Percentiles rank a stretch among this genome's conserved stretches.
These are phyloP conservation scores for Otis tarda DNA, from an alignment of 2,113 vertebrate genomes.

Conservation along the genomic window DNA sequence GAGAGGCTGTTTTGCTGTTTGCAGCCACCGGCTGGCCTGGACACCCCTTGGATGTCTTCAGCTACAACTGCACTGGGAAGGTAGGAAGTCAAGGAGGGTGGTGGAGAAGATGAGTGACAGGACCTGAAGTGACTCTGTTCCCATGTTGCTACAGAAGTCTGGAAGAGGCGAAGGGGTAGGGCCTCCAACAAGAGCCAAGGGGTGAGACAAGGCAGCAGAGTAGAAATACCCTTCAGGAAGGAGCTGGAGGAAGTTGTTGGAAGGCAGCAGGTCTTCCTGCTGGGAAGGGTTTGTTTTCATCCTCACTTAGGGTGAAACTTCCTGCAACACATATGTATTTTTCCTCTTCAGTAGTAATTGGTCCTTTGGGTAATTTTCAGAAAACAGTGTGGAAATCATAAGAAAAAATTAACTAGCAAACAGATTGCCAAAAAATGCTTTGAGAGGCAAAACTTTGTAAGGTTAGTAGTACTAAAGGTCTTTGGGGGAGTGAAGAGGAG, in stretches of 20 bases:
- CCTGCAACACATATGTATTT: not conserved
- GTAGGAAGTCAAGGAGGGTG: not conserved
- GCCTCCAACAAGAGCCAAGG: not conserved
- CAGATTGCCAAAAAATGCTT: not conserved
- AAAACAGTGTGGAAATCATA: not conserved
- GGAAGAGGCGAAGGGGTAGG: not conserved
- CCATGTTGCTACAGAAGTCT: not conserved
- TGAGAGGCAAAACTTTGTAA: not conserved
- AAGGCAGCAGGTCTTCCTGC: not conserved
- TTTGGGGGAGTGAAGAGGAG: not conserved
- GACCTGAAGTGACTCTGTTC: not conserved
- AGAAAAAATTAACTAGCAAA: not conserved
- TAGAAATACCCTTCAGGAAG: not conserved
- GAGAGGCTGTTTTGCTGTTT: not conserved
- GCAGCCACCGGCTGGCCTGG: not conserved
- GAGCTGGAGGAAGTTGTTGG: not conserved
- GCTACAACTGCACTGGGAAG: not conserved
- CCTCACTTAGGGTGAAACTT: not conserved
- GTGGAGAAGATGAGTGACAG: not conserved
- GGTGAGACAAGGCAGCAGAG: not conserved
- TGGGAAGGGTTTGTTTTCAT: not conserved
- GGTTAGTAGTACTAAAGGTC: not conserved
- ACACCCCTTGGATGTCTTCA: not conserved
- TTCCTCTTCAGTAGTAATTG: not conserved
- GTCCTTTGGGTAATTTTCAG: not conserved